Evolutionary conservation across 1,140 invertebrate genomes (phyloP), one percentile per base, ranked within the genome.

Genomic region (Bactericera cockerelli): DNA sequence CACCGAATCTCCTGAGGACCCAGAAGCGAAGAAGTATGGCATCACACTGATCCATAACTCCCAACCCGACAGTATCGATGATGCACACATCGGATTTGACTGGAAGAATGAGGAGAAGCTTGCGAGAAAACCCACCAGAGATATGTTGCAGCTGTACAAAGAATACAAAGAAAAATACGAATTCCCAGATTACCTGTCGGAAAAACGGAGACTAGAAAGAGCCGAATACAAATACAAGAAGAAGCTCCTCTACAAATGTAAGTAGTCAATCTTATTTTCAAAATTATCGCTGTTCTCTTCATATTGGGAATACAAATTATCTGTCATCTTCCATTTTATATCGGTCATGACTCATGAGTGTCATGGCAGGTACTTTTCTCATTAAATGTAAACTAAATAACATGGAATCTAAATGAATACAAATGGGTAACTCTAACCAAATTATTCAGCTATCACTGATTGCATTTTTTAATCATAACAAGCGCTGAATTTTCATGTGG

Each of bases 151-250:
- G 8, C 3, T 49, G 42, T 49, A 49, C 22, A 49, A 49, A n/a
- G 42, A 49, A n/a, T 49, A 49, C 22, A 49, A 22, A 49, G 42
- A 49, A 22, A 49, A 49, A n/a, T 49, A 49, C 19, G 42, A 49
- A n/a, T 49, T 49, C n/a, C 22, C 42, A 6, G 42, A 49, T 49
- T 49, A 16, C 22, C 22, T 49, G n/a, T 3, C n/a, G 3, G 42
- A 49, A 49, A 49, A 49, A 16, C n/a, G 22, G n/a, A 49, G 42
- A n/a, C 4, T 22, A 19, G 42, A 49, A 19, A 49, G 42, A 49
- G 42, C 42, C 22, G 42, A 49, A 8, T 49, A 49, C 22, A 49
- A 49, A n/a, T 22, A 22, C 42, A 49, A 49, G 42, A 49, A 49
- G 22, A 49, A 49, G n/a, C n/a, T 49, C 3, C 19, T 49, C 8